A percentile compares a stretch with the other conserved stretches of the same genome.
Evolutionary conservation across 37 sponge, comb jelly and placozoan genomes (phyloP).

Genomic region (Trichoplax adhaerens): DNA sequence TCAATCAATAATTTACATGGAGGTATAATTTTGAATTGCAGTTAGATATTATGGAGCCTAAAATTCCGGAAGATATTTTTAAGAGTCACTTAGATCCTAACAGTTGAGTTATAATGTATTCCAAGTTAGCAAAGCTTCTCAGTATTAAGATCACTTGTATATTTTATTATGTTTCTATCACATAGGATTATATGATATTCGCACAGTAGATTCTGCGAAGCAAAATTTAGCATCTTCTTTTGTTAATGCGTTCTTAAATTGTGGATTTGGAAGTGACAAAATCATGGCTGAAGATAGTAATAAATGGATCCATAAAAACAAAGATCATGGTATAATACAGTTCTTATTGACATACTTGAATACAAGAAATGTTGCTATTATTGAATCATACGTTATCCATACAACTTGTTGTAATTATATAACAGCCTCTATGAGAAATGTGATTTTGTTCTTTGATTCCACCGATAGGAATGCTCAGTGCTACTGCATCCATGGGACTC

Average conservation of each 20-base stretch:
- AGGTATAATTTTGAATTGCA: slow-evolving; percentile 5
- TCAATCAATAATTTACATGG: background rate
- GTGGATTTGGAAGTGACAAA: slow-evolving; percentile 86
- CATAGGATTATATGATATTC: slow-evolving; percentile 13
- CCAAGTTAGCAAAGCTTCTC: slow-evolving; percentile 22
- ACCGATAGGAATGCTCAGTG: slow-evolving; percentile 83
- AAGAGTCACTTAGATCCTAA: slow-evolving; percentile 84
- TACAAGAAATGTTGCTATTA: background rate
- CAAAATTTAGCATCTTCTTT: slow-evolving; percentile 85
- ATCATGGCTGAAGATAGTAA: slow-evolving; percentile 61
- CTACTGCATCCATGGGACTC: slow-evolving; percentile 93
- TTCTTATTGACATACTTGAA: slow-evolving; percentile 1
- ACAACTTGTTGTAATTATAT: background rate
- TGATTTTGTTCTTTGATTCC: background rate
- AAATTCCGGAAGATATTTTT: slow-evolving; percentile 94
- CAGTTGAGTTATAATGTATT: slow-evolving; percentile 27
- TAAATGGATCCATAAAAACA: slow-evolving; percentile 95
- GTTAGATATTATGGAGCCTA: slow-evolving; percentile 99
- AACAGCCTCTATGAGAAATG: background rate
- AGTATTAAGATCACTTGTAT: background rate
- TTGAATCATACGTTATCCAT: background rate
- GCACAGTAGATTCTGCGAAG: slow-evolving; percentile 69
- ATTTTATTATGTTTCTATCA: background rate
- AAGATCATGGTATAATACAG: slow-evolving; percentile 25
- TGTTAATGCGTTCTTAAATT: slow-evolving; percentile 95